Evolutionary conservation across 2,113 vertebrate species (phyloP).

Genomic region (Cinclus mexicanus): DNA sequence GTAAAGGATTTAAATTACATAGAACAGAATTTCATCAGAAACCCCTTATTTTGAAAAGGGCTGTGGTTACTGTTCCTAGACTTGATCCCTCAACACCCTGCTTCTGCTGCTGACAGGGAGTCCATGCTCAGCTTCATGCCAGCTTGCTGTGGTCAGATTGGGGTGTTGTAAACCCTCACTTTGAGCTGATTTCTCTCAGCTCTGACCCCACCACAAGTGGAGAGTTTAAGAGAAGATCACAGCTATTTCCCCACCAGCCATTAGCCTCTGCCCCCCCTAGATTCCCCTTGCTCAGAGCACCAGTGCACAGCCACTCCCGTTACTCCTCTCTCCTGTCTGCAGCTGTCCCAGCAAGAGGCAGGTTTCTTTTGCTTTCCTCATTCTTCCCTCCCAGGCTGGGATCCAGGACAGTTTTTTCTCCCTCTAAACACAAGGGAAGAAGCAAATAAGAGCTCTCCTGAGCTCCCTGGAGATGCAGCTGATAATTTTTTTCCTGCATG

Average conservation of each 20-base stretch:
- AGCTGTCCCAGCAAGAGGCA: not conserved
- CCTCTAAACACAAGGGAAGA: not conserved
- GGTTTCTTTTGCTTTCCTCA: not conserved
- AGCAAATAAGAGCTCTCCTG: not conserved
- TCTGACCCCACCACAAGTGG: not conserved
- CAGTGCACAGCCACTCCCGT: rapidly evolving
- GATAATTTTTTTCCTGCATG: rapidly evolving
- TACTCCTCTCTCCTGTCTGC: not conserved
- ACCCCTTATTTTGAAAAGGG: not conserved
- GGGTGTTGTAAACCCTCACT: not conserved
- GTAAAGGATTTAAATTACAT: not conserved
- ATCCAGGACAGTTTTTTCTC: not conserved
- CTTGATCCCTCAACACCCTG: not conserved
- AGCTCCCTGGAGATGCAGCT: not conserved
- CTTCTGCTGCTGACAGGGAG: not conserved
- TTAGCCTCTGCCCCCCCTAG: not conserved
- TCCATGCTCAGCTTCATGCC: rapidly evolving
- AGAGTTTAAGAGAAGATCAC: not conserved
- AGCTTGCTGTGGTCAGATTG: not conserved
- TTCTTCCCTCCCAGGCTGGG: not conserved
- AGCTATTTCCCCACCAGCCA: not conserved
- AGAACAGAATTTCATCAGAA: not conserved
- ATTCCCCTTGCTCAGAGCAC: not conserved
- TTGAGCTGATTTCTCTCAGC: not conserved
- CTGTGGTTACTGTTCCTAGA: rapidly evolving